A percentile compares a stretch with the other conserved stretches of the same genome.
Conservation (phyloP, 2,888 invertebrate genomes). For the Ephialtes manifestator region DNA sequence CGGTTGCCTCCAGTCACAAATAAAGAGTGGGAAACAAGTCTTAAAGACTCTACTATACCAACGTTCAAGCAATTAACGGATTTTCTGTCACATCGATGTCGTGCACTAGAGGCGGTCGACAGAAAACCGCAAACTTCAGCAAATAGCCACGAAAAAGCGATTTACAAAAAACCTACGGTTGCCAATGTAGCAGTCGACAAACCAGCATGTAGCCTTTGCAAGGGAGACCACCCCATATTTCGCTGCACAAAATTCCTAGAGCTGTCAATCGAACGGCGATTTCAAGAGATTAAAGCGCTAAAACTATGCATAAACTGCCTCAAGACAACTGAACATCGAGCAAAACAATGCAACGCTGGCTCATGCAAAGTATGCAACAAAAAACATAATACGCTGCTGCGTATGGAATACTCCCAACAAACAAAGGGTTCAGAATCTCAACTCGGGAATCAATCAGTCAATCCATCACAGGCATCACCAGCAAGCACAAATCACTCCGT, state of each 20-base stretch:
- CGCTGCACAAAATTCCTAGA: slow-evolving; percentile 32
- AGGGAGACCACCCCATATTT: slow-evolving; percentile 33
- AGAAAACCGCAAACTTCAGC: neutral
- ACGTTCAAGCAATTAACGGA: neutral
- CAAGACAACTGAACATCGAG: neutral
- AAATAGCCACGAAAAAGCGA: neutral
- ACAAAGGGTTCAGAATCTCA: neutral
- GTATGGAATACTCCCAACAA: slow-evolving; percentile 6
- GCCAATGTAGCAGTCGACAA: slow-evolving; percentile 7
- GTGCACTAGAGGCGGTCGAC: neutral
- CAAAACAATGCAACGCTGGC: slow-evolving; percentile 15
- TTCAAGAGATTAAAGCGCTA: slow-evolving; percentile 10
- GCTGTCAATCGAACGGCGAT: neutral
- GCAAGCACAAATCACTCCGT: neutral
- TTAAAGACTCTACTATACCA: neutral
- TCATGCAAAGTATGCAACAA: slow-evolving; percentile 26
- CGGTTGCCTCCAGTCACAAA: neutral
- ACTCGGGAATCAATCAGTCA: too few relatives aligned
- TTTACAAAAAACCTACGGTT: neutral
- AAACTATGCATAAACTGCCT: slow-evolving; percentile 27
- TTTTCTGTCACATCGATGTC: neutral
- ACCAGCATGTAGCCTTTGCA: neutral
- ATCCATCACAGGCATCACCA: neutral
- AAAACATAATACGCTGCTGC: slow-evolving; percentile 25
- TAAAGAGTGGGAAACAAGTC: neutral